phyloP scores from a whole-genome alignment of 2,113 vertebrate species.

The Equus quagga region DNA sequence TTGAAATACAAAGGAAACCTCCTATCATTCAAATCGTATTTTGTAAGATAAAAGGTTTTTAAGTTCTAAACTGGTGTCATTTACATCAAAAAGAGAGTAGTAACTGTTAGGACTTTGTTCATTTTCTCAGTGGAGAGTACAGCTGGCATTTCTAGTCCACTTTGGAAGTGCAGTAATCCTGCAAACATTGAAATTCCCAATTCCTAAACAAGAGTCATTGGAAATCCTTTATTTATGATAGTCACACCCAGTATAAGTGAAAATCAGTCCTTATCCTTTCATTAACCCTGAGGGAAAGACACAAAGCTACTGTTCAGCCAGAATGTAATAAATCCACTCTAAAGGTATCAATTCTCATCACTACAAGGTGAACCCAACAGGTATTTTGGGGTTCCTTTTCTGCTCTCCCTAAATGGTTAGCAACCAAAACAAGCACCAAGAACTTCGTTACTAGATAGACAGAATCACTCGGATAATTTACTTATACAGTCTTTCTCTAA shows the following conservation, averaged over 20 bases:
- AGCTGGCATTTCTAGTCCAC: slow-evolving; percentile 47
- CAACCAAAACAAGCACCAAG: slow-evolving; percentile 16
- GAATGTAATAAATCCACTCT: neutral
- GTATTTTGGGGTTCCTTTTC: neutral
- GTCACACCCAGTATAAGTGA: neutral
- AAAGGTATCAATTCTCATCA: neutral
- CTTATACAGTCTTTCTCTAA: slow-evolving; percentile 43
- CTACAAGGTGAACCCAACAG: neutral
- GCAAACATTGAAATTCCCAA: slow-evolving; percentile 37
- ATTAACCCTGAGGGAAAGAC: neutral
- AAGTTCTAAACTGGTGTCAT: slow-evolving; percentile 56
- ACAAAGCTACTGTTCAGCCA: neutral
- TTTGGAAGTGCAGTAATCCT: slow-evolving; percentile 1
- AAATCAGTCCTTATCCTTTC: slow-evolving; percentile 29
- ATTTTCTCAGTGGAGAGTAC: slow-evolving; percentile 34
- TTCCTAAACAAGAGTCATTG: slow-evolving; percentile 11
- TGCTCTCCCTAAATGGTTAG: neutral
- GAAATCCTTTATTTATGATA: slow-evolving; percentile 44
- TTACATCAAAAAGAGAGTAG: slow-evolving; percentile 47
- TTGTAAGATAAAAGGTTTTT: slow-evolving; percentile 64
- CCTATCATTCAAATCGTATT: slow-evolving; percentile 31
- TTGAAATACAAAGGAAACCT: slow-evolving; percentile 60
- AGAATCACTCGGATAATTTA: slow-evolving; percentile 31
- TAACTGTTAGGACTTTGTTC: neutral
- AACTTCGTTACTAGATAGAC: slow-evolving; percentile 2